Percentiles rank a stretch among this genome's conserved stretches.
These are phyloP conservation scores for Trichonephila clavipes DNA, from an alignment of 1,140 invertebrate species.

Conservation along the genomic window DNA sequence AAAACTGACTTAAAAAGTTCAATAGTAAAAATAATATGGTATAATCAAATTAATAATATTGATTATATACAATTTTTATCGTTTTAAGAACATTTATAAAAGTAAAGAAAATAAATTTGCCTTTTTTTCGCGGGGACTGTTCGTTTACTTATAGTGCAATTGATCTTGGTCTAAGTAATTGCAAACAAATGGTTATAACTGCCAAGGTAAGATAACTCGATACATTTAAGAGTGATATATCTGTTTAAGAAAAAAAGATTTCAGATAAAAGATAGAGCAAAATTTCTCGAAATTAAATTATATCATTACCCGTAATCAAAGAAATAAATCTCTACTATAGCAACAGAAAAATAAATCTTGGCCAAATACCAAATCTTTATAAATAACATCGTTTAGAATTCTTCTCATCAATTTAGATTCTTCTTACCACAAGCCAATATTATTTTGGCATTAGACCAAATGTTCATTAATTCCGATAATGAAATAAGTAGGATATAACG, in stretches of 20 bases:
- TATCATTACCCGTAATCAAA: background rate
- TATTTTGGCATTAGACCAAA: background rate
- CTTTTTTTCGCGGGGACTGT: no score
- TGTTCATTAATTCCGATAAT: background rate
- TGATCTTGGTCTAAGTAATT: no score
- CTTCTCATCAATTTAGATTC: background rate
- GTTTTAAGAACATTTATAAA: no score
- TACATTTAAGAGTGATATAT: no score
- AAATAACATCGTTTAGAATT: background rate
- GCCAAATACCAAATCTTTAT: background rate
- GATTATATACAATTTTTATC: no score
- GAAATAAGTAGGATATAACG: background rate
- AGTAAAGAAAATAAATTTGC: no score
- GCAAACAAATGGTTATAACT: no score
- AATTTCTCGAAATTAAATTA: background rate
- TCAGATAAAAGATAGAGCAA: background rate
- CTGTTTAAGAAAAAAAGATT: background rate
- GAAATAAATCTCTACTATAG: background rate
- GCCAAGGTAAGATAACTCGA: no score
- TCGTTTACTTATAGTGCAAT: no score
- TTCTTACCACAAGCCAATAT: background rate
- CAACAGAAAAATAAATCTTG: background rate
- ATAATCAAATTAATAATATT: no score
- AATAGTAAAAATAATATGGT: no score
- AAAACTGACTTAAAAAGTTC: no score